Percentiles rank a stretch among this genome's conserved stretches.
These are phyloP conservation scores for Planococcus citri DNA, from an alignment of 1,140 invertebrate genomes.

Conservation along the genomic window DNA sequence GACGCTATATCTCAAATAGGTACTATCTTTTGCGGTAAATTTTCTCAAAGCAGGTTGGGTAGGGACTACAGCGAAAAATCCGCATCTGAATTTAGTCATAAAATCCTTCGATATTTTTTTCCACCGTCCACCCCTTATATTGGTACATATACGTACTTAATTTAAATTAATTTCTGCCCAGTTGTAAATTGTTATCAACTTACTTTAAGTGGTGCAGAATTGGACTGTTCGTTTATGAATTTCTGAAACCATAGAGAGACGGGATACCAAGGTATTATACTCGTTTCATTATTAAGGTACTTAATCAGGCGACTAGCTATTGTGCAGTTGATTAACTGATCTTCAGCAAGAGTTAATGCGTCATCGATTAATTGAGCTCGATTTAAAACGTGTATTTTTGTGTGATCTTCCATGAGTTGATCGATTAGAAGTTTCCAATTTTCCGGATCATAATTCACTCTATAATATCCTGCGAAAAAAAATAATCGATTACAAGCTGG, in stretches of 20 bases:
- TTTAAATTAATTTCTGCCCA: no score
- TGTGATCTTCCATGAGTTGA: slow-evolving; percentile 35
- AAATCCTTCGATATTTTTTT: no score
- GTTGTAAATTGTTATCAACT: no score
- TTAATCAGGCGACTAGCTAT: slow-evolving; percentile 45
- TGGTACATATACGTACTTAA: no score
- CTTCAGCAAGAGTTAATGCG: slow-evolving; percentile 39
- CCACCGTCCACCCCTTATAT: no score
- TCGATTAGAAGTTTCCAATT: slow-evolving; percentile 45
- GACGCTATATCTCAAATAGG: no score
- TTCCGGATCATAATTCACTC: slow-evolving; percentile 47
- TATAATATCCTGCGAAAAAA: slow-evolving; percentile 40
- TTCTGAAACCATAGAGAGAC: slow-evolving; percentile 24
- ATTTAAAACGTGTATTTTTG: slow-evolving; percentile 40
- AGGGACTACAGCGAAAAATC: no score
- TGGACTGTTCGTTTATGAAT: no score
- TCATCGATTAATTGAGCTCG: slow-evolving; percentile 52
- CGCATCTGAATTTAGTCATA: no score
- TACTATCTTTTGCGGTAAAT: no score
- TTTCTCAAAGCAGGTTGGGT: no score
- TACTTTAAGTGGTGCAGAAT: no score
- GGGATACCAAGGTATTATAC: slow-evolving; percentile 45
- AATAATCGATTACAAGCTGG: slow-evolving; percentile 35
- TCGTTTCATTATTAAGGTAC: slow-evolving; percentile 42
- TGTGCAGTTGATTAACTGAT: slow-evolving; percentile 42